Percentiles rank a stretch among this genome's conserved stretches.
phyloP scores from a whole-genome alignment of 2,113 vertebrate genomes.

The Salvelinus alpinus region DNA sequence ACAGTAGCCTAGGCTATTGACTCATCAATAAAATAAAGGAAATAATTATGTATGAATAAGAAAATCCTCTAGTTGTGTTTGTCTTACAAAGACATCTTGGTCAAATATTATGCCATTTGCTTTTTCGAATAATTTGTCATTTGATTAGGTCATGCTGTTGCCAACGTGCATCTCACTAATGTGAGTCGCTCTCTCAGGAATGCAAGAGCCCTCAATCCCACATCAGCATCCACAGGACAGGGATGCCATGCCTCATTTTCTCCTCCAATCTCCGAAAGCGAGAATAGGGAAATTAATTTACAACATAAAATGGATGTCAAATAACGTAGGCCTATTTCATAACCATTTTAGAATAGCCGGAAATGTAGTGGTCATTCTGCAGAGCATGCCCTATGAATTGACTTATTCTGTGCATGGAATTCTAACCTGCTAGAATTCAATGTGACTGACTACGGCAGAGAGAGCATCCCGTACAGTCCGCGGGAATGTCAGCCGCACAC shows the following conservation, averaged over 20 bases:
- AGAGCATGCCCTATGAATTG: neutral
- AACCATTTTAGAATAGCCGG: neutral
- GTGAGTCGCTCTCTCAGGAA: neutral
- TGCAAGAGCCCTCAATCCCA: neutral
- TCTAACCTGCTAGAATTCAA: neutral
- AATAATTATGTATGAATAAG: no score
- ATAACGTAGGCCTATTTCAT: neutral
- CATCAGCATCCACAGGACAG: neutral
- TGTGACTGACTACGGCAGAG: neutral
- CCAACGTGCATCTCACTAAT: neutral
- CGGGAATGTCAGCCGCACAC: conserved; percentile 27
- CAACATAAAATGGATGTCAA: conserved; percentile 7
- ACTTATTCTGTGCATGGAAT: no score
- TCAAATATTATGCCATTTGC: neutral
- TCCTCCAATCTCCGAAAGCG: neutral
- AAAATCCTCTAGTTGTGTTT: no score
- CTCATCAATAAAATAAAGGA: neutral
- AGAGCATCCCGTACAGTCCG: neutral
- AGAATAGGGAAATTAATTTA: neutral
- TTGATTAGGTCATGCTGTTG: neutral
- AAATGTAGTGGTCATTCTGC: neutral
- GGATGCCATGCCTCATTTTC: neutral
- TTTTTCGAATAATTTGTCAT: neutral
- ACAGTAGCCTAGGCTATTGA: neutral
- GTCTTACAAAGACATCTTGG: no score